These are phyloP conservation scores for Reticulitermes lucifugus DNA, from an alignment of 2,888 invertebrate genomes.

Conservation along the genomic window DNA sequence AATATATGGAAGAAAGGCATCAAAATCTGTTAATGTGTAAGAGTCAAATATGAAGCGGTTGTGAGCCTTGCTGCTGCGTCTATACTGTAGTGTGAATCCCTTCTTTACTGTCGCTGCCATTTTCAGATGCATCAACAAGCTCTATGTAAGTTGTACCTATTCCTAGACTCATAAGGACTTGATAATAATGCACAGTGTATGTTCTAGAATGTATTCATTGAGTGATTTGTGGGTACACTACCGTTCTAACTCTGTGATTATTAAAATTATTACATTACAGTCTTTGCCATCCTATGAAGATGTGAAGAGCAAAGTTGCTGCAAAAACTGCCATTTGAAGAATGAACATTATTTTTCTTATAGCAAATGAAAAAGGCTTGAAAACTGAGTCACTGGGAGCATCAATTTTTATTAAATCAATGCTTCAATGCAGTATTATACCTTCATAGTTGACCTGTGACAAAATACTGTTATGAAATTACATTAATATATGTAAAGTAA, in stretches of 20 bases:
- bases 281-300: constrained; percentile 62
- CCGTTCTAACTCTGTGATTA: neutral
- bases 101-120: neutral
- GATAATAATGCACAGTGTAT: neutral
- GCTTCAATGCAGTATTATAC: neutral
- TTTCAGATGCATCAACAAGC: neutral
- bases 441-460: no score
- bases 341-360: neutral
- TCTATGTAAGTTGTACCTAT: neutral
- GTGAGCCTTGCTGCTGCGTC: no score
- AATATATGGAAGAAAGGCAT: no score
- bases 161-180: neutral
- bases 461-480: neutral
- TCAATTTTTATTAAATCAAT: neutral
- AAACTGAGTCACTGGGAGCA: neutral
- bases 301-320: constrained; percentile 58
- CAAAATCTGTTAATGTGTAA: no score
- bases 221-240: neutral
- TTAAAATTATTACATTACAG: constrained; percentile 57
- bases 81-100: no score
- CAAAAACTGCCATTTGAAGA: constrained; percentile 35
- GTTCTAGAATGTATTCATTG: neutral
- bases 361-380: neutral
- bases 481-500: neutral
- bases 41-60: no score